A percentile compares a stretch with the other conserved stretches of the same genome.
Conservation (phyloP, 2,113 vertebrate genomes). For the Macroglossus sobrinus region DNA sequence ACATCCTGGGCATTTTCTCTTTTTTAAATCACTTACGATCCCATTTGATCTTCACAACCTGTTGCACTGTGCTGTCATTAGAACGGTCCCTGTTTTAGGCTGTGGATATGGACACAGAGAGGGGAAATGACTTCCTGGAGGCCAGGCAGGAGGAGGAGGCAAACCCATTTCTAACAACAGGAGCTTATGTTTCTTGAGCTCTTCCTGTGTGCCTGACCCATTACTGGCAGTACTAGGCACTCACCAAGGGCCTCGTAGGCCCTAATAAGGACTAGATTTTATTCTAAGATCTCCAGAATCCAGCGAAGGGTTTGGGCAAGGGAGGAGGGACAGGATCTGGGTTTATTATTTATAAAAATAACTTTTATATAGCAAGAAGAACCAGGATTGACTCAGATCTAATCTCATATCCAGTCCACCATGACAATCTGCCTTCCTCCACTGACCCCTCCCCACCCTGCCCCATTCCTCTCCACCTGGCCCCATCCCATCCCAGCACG, state of each 20-base stretch:
- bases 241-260: no score
- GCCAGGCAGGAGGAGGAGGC: background rate
- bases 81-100: background rate
- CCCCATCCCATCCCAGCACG: background rate
- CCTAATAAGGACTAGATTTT: no score
- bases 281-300: background rate
- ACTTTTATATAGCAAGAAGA: conserved; percentile 87
- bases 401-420: background rate
- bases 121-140: background rate
- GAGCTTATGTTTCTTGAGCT: background rate
- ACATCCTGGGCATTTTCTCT: background rate
- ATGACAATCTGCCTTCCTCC: background rate
- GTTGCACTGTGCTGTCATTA: no score
- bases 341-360: conserved; percentile 87
- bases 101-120: background rate
- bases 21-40: background rate
- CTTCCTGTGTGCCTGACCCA: fast-evolving
- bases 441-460: no score
- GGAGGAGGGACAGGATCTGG: conserved; percentile 89
- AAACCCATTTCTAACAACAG: fast-evolving
- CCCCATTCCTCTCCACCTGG: no score
- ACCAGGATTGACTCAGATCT: background rate
- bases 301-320: conserved; percentile 80
- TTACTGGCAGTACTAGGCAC: background rate
- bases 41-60: background rate